These are phyloP conservation scores for Actinernus sp. DNA, from an alignment of 92 coral and sea anemone species.

Conservation along the genomic window DNA sequence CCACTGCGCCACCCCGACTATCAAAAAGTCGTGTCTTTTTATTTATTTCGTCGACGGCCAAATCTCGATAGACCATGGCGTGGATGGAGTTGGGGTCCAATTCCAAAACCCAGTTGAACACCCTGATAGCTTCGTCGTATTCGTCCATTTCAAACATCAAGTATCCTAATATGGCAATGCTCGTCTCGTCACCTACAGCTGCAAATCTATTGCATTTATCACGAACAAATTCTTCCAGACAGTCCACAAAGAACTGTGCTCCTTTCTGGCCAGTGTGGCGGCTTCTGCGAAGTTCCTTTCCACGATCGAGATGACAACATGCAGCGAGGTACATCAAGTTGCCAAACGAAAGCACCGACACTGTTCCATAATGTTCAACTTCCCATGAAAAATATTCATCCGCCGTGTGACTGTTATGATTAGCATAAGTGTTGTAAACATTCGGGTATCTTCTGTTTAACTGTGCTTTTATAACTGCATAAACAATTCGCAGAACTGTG, in stretches of 20 bases:
- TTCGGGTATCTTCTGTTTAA: conserved; percentile 12
- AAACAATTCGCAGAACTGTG: no score
- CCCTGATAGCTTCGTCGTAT: conserved; percentile 20
- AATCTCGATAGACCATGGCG: conserved; percentile 31
- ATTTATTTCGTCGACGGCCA: conserved; percentile 21
- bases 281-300: conserved; percentile 24
- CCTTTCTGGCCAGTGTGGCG: conserved; percentile 37
- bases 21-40: no score
- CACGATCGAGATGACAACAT: conserved; percentile 21
- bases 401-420: conserved; percentile 23
- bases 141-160: conserved; percentile 30
- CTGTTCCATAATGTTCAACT: conserved; percentile 25
- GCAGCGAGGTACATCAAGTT: conserved; percentile 34
- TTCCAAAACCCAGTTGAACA: conserved; percentile 22
- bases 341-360: conserved; percentile 23
- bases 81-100: conserved; percentile 14
- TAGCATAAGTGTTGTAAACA: conserved; percentile 32
- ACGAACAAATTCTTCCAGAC: conserved; percentile 24
- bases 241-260: conserved; percentile 16
- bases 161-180: conserved; percentile 20
- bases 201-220: conserved; percentile 25
- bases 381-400: conserved; percentile 24
- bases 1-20: no score
- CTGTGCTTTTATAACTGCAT: conserved; percentile 28
- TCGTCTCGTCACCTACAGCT: conserved; percentile 21